These are phyloP conservation scores for Crocidura indochinensis DNA, from an alignment of 2,797 vertebrate species.

Conservation along the genomic window DNA sequence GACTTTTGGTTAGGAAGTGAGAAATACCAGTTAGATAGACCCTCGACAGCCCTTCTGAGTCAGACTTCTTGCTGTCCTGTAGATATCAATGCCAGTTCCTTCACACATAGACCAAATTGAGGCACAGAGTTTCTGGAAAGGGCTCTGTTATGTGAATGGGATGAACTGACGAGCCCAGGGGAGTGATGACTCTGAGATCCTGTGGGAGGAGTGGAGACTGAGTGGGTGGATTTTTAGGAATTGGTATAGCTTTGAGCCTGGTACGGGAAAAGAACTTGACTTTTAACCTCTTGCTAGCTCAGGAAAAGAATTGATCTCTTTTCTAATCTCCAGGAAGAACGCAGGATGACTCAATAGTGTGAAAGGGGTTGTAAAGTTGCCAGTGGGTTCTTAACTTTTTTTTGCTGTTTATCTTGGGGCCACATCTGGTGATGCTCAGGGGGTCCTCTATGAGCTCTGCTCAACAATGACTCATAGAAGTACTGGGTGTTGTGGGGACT, in stretches of 20 bases:
- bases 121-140: neutral
- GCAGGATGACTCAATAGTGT: too few species aligned
- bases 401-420: too few species aligned
- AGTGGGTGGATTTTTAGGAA: neutral
- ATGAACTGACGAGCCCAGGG: neutral
- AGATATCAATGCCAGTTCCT: neutral
- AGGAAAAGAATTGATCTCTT: too few species aligned
- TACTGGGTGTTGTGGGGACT: too few species aligned
- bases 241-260: neutral
- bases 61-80: neutral
- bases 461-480: too few species aligned
- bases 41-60: neutral
- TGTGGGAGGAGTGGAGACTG: neutral
- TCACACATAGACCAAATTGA: neutral
- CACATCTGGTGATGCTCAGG: too few species aligned
- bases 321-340: too few species aligned
- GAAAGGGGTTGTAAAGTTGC: too few species aligned
- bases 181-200: neutral
- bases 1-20: neutral
- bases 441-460: too few species aligned
- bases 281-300: too few species aligned
- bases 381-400: too few species aligned
- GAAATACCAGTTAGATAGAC: neutral
- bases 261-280: too few species aligned
- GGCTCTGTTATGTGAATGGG: neutral